phyloP scores from a whole-genome alignment of 2,888 invertebrate species.

The Poecilobothrus nobilitatus region DNA sequence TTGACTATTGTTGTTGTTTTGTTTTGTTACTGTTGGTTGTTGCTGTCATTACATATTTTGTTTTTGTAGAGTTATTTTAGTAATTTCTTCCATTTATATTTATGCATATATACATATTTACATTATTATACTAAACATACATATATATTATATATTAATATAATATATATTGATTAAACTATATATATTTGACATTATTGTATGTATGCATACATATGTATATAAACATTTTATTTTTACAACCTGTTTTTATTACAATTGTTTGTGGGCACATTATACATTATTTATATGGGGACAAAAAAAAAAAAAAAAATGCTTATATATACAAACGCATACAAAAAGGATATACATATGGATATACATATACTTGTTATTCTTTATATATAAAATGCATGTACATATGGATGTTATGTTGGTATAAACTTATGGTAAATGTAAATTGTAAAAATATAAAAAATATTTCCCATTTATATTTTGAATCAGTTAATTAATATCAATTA shows the following conservation, averaged over 20 bases:
- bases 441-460: background rate
- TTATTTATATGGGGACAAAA: background rate
- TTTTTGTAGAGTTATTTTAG: too few relatives aligned
- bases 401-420: background rate
- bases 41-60: too few relatives aligned
- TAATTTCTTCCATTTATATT: too few relatives aligned
- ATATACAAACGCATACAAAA: too few relatives aligned
- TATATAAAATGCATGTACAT: background rate
- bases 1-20: too few relatives aligned
- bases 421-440: background rate
- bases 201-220: background rate
- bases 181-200: background rate
- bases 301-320: too few relatives aligned
- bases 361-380: background rate
- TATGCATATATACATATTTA: too few relatives aligned
- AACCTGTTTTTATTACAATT: constrained; percentile 4
- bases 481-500: constrained; percentile 4
- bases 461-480: background rate
- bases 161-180: too few relatives aligned
- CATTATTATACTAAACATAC: too few relatives aligned
- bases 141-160: too few relatives aligned
- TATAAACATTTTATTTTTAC: background rate
- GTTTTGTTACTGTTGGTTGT: too few relatives aligned
- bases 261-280: constrained; percentile 1
- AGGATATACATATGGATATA: background rate